Conservation (phyloP, 2,888 invertebrate species). For the Leptogaster cylindrica region DNA sequence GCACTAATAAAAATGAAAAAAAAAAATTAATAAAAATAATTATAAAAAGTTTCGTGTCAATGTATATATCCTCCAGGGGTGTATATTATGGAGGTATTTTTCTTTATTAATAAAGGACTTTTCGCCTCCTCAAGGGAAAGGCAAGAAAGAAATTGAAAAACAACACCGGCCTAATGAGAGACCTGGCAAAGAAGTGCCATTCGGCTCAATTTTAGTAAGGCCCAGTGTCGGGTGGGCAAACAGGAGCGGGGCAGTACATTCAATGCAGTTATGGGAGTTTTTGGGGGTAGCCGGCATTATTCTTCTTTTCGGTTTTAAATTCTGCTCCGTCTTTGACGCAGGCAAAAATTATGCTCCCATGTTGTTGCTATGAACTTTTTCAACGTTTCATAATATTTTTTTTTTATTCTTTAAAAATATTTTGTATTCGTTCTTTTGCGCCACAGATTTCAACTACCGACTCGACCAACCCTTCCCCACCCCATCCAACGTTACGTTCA, state of each 20-base stretch:
- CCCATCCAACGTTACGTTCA: neutral
- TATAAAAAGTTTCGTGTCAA: constrained; percentile 28
- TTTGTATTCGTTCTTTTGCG: neutral
- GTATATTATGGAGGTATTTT: constrained; percentile 8
- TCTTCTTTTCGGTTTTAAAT: constrained; percentile 1
- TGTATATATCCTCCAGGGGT: constrained; percentile 13
- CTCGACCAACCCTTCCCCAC: neutral
- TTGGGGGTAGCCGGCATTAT: neutral
- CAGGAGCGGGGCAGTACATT: neutral
- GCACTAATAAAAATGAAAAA: constrained; percentile 17
- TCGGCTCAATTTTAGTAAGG: constrained; percentile 40
- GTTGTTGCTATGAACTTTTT: constrained; percentile 13
- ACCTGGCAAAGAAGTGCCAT: constrained; percentile 39
- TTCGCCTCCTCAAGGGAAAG: constrained; percentile 21
- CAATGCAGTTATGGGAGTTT: neutral
- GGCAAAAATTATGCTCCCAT: constrained; percentile 34
- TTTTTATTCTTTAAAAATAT: too few species aligned
- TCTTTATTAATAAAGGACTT: constrained; percentile 37
- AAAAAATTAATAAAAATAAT: too few species aligned
- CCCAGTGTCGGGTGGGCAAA: neutral
- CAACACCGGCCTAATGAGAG: constrained; percentile 46
- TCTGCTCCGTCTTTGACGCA: constrained; percentile 19
- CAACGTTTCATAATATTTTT: too few species aligned
- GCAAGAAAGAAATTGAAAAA: constrained; percentile 45
- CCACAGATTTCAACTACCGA: neutral